Evolutionary conservation across 2,888 invertebrate species (phyloP).

Genomic region (Omphaloscelis lunosa): DNA sequence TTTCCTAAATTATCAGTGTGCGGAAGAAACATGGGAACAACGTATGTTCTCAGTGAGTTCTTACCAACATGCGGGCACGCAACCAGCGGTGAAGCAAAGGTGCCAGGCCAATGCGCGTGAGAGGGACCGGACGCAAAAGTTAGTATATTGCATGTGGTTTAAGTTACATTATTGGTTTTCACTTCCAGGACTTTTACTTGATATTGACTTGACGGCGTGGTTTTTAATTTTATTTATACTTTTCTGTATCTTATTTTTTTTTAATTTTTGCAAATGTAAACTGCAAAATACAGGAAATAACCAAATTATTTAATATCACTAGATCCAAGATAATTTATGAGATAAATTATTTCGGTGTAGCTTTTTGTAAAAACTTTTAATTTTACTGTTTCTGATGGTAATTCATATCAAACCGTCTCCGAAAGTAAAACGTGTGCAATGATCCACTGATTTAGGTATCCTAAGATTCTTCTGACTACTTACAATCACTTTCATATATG

Average conservation of each 20-base stretch:
- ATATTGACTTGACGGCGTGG: no score
- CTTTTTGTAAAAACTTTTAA: neutral
- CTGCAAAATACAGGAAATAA: neutral
- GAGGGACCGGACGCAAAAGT: constrained; percentile 96
- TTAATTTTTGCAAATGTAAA: neutral
- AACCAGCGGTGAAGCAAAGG: constrained; percentile 91
- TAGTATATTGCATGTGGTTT: constrained; percentile 79
- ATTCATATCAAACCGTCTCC: neutral
- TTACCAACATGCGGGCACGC: constrained; percentile 76
- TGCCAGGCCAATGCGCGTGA: constrained; percentile 96
- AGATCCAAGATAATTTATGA: no score
- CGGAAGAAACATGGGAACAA: constrained; percentile 82
- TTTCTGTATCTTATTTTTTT: neutral
- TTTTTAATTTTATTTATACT: neutral
- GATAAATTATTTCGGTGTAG: no score
- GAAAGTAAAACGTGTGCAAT: neutral
- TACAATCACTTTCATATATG: constrained; percentile 33
- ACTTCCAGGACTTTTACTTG: constrained; percentile 36
- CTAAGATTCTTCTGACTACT: neutral
- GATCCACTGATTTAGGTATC: neutral
- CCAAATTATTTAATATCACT: neutral
- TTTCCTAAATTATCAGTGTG: constrained; percentile 80
- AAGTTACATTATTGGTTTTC: constrained; percentile 19
- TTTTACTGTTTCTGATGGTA: neutral
- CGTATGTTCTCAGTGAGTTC: constrained; percentile 74